phyloP scores from a whole-genome alignment of 2,113 vertebrate species.

The Xyliphius kryptos region DNA sequence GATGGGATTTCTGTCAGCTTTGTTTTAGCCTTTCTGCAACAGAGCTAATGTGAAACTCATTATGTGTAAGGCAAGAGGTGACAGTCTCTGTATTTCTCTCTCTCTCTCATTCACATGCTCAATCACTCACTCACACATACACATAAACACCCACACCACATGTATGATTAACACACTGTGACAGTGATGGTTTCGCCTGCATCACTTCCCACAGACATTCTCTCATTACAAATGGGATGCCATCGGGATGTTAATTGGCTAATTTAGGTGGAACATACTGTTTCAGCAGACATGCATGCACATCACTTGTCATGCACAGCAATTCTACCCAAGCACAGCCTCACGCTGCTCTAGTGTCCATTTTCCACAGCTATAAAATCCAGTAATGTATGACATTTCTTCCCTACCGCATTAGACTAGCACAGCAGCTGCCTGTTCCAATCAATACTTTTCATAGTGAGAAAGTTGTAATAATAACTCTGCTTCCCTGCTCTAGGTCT shows the following conservation, averaged over 20 bases:
- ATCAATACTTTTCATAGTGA: constrained; percentile 35
- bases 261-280: constrained; percentile 31
- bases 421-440: constrained; percentile 27
- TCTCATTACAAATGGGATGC: constrained; percentile 31
- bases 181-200: constrained; percentile 26
- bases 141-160: background rate
- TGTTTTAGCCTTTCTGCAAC: constrained; percentile 37
- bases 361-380: constrained; percentile 19
- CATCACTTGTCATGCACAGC: constrained; percentile 8
- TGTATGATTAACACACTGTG: constrained; percentile 28
- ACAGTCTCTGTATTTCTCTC: too few species aligned
- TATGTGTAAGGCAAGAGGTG: constrained; percentile 34
- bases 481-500: constrained; percentile 13
- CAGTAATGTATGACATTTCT: constrained; percentile 15
- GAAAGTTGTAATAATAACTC: constrained; percentile 33
- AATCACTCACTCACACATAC: constrained; percentile 1
- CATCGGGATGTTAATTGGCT: constrained; percentile 38
- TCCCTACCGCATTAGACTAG: constrained; percentile 17
- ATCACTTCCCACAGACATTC: constrained; percentile 28
- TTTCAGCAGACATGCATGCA: constrained; percentile 17
- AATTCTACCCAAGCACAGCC: background rate
- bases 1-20: constrained; percentile 49
- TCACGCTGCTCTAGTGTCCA: background rate
- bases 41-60: constrained; percentile 42
- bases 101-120: background rate